Conservation (phyloP, 2,888 invertebrate genomes). For the Ametastegia equiseti region DNA sequence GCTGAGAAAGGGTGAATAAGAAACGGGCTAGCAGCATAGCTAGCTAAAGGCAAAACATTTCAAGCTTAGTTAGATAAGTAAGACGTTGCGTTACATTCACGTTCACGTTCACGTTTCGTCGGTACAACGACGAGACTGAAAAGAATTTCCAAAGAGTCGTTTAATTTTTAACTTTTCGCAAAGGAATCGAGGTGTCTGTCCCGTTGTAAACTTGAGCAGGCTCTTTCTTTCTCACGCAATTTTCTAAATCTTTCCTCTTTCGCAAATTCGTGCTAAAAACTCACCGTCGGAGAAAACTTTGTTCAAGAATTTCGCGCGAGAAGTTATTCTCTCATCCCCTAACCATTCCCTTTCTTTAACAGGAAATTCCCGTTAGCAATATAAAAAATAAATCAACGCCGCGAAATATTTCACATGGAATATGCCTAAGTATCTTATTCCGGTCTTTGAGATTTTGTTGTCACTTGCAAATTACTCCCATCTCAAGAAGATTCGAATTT, state of each 20-base stretch:
- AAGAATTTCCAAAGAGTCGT: constrained; percentile 23
- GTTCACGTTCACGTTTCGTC: neutral
- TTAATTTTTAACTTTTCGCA: constrained; percentile 2
- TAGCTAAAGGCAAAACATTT: constrained; percentile 25
- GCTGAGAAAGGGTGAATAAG: neutral
- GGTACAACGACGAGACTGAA: neutral
- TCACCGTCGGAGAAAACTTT: neutral
- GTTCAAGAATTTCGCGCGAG: neutral
- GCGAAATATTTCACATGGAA: neutral
- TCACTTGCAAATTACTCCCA: too few relatives aligned
- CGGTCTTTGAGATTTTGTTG: neutral
- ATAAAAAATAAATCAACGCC: neutral
- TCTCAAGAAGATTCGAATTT: too few relatives aligned
- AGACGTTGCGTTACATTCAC: constrained; percentile 6
- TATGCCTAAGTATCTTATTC: neutral
- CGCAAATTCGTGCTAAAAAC: neutral
- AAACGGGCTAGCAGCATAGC: neutral
- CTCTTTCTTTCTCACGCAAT: constrained; percentile 4
- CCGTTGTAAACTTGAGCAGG: neutral
- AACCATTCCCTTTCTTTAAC: too few relatives aligned
- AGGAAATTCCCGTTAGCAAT: constrained; percentile 6
- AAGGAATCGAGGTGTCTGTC: constrained; percentile 10
- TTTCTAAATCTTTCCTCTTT: neutral
- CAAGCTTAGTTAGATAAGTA: constrained; percentile 31
- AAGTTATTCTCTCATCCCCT: neutral